Evolutionary conservation across 2,888 invertebrate genomes (phyloP), one percentile per base, ranked within the genome.

Genomic region (Octonoba sinensis): DNA sequence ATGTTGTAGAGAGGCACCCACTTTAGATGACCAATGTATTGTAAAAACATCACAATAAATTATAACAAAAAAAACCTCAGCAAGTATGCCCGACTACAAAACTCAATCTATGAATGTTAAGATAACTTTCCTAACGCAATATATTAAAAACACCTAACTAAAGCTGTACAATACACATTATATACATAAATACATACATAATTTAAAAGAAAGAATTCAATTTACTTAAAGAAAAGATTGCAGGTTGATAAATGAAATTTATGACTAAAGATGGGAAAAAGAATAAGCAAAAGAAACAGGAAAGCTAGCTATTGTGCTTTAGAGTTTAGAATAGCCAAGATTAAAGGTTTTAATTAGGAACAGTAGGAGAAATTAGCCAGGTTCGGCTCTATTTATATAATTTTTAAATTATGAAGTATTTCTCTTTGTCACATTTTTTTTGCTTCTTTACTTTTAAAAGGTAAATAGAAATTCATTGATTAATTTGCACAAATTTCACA

Each of bases 81-180:
- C 83, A 78, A 83, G 73, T 46, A 62, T 83, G 83, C 83, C 83
- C 83, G 51, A 77, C 66, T 70, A 77, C 74, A 59, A 76, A 70
- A 77, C 62, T 64, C 57, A 77, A 67, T 73, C 67, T 65, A 67
- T 60, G 8, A 57, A 67, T 72, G 67, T 73, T 76, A 83, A 83
- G 73, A 65, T 56, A 77, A 78, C 77, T 78, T 77, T 83, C 77
- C 83, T 73, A 78, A 74, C 70, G 74, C 77, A 83, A 83, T 83
- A 79, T 74, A 83, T 83, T 83, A 83, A 83, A 83, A 79, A 73
- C 65, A 67, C 75, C 83, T 83, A 70, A 79, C 74, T 83, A 83
- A 83, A 83, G 83, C 83, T 83, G 83, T 83, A 83, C 83, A 83
- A 74, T 70, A 75, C 79, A 79, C 70, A 69, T 70, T 83, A 79